Conservation (phyloP, 35 echinoderm and acorn worm species). For the Lytechinus variegatus region DNA sequence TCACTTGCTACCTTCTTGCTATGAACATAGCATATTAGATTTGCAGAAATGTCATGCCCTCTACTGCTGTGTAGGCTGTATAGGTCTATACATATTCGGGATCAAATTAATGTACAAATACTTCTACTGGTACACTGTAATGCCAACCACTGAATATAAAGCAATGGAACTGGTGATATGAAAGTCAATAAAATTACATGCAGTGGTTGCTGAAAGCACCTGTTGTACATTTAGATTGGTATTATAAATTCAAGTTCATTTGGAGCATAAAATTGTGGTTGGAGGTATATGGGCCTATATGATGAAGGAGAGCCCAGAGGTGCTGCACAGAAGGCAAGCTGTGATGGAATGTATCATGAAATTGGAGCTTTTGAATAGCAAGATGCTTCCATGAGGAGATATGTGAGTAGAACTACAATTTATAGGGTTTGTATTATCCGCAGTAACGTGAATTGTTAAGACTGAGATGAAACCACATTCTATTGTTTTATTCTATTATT, state of each 20-base stretch:
- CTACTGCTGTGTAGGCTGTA: not conserved
- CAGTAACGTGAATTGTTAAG: too few relatives aligned
- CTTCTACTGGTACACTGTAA: not conserved
- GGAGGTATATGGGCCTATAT: not conserved
- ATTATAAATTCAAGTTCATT: not conserved
- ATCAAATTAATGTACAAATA: not conserved
- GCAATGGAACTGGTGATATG: not conserved
- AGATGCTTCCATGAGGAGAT: not conserved
- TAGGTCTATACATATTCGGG: not conserved
- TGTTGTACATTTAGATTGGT: not conserved
- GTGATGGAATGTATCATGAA: not conserved
- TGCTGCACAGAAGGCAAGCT: not conserved
- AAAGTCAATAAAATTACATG: not conserved
- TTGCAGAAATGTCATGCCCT: constrained; percentile 1
- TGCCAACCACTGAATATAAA: not conserved
- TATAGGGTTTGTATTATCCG: too few relatives aligned
- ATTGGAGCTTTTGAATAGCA: not conserved
- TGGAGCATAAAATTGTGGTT: not conserved
- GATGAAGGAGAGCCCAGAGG: not conserved
- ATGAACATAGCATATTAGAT: not conserved
- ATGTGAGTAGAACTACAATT: not conserved
- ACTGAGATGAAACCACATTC: too few relatives aligned
- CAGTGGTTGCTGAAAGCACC: not conserved
- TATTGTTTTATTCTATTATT: too few relatives aligned
- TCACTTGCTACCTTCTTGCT: not conserved